Evolutionary conservation across 2,797 vertebrate genomes (phyloP), one percentile per base, ranked within the genome.

Genomic region (Pangasius sanitwongsei): DNA sequence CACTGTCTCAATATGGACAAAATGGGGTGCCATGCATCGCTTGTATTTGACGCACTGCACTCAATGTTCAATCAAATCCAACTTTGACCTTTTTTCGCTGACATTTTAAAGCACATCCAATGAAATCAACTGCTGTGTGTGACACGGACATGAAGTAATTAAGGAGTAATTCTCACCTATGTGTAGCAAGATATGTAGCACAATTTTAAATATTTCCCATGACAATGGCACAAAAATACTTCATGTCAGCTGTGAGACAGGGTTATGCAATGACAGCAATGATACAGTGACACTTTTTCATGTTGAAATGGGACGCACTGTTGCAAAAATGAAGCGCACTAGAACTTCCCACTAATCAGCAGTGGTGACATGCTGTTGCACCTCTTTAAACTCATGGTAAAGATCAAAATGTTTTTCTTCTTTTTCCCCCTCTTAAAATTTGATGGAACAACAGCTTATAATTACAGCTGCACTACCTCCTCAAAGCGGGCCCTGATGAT

Each of bases 401-500:
- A 50, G n/a, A 69, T 53, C n/a, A 85, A 55, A 55, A 50, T 2
- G 4, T 7, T 63, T 83, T 65, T 69, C 61, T 50, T n/a, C 61
- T 34, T 67, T 59, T 9, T 37, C 80, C 9, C 34, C 9, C 34
- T 16, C 20, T 23, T 44, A 2, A 69, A 53, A n/a, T 31, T 34
- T 31, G 16, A 50, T 4, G 13, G 28, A 69, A 84, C 12, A n/a
- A 28, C 25, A 20, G 3, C 12, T 18, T 34, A 55, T 55, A 55
- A 70, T 55, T 11, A 25, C 48, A 85, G 82, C 1, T 20, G 53
- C 20, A 53, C 20, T 92, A 99, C 99, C 97, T 99, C 98, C 94
- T 99, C 99, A 0, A 99, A 99, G 88, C 99, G 97, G 6, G 98
- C 98, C 20, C 98, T 94, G 95, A 99, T 99, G 95, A 99, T 99